phyloP scores from a whole-genome alignment of 2,888 invertebrate species.

The Drosophila cognata region DNA sequence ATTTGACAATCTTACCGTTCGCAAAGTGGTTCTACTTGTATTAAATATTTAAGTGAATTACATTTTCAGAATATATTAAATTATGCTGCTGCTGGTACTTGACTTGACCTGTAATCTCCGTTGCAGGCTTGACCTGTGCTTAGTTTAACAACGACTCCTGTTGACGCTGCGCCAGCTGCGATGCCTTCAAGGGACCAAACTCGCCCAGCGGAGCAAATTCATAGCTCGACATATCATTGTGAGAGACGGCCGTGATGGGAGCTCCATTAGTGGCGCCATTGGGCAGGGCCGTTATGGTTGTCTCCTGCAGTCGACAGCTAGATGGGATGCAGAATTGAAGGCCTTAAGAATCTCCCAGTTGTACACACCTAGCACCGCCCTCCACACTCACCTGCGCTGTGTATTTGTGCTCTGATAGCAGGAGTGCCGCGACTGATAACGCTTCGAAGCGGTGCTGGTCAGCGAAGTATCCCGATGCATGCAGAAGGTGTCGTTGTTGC shows the following conservation, averaged over 20 bases:
- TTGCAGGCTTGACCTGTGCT: conserved; percentile 8
- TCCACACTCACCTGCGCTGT: conserved; percentile 81
- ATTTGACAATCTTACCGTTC: background rate
- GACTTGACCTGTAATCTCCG: conserved; percentile 69
- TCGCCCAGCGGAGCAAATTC: conserved; percentile 60
- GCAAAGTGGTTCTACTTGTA: background rate
- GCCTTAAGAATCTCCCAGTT: background rate
- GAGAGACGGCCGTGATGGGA: conserved; percentile 30
- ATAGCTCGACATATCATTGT: conserved; percentile 46
- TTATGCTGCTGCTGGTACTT: conserved; percentile 20
- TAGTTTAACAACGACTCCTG: conserved; percentile 64
- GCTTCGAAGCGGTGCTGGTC: conserved; percentile 84
- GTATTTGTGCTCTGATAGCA: conserved; percentile 82
- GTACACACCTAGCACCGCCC: background rate
- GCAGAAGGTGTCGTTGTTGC: conserved; percentile 81
- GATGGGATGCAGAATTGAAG: background rate
- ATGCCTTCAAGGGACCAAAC: conserved; percentile 40
- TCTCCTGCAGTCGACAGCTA: conserved; percentile 82
- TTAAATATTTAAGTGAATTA: background rate
- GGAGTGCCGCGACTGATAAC: conserved; percentile 83
- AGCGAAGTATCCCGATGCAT: conserved; percentile 84
- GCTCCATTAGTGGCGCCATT: conserved; percentile 66
- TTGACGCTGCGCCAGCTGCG: conserved; percentile 49
- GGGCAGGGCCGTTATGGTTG: conserved; percentile 80
- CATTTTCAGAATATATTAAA: conserved; percentile 12